Percentiles rank a stretch among this genome's conserved stretches.
These are phyloP conservation scores for Brienomyrus longianalis DNA, from an alignment of 2,113 vertebrate species.

Conservation along the genomic window DNA sequence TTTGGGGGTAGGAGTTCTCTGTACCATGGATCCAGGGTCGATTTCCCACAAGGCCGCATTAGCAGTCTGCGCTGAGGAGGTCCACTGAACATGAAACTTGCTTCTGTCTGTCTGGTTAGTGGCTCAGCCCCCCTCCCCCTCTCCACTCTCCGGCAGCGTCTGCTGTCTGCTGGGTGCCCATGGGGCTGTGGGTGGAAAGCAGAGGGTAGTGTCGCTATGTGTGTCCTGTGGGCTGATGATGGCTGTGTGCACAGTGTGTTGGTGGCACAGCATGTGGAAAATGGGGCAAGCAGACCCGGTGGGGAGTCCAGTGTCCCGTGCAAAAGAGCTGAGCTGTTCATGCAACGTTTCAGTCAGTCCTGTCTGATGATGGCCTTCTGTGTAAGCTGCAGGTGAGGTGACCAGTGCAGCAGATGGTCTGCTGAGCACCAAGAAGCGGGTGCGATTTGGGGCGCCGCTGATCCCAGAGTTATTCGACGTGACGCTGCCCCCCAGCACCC, in stretches of 20 bases:
- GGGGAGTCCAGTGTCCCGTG: neutral
- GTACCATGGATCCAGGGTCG: neutral
- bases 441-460: slow-evolving; percentile 59
- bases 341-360: neutral
- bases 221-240: neutral
- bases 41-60: neutral
- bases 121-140: neutral
- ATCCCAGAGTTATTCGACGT: slow-evolving; percentile 66
- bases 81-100: neutral
- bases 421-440: slow-evolving; percentile 50
- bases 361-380: neutral
- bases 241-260: neutral
- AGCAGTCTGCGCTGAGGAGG: neutral
- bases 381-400: slow-evolving; percentile 25
- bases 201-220: neutral
- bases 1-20: neutral
- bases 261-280: neutral
- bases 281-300: neutral
- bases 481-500: slow-evolving; percentile 62
- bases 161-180: neutral
- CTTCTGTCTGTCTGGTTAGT: neutral
- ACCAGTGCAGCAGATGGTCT: neutral
- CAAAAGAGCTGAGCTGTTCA: neutral
- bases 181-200: neutral
- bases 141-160: neutral